phyloP scores from a whole-genome alignment of 2,888 invertebrate genomes.

The Euplexia lucipara region DNA sequence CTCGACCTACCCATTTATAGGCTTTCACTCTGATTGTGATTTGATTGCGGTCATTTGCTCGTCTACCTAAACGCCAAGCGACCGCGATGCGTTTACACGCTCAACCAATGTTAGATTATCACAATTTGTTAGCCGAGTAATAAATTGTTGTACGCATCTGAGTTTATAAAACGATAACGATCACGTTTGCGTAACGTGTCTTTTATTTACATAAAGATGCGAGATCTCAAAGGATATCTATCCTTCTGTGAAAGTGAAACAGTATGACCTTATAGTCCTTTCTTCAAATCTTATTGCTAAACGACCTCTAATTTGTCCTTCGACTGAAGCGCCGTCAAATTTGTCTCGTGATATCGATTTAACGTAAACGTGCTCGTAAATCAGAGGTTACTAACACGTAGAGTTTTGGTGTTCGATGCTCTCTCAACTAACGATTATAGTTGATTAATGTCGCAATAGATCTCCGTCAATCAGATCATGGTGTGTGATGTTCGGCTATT shows the following conservation, averaged over 20 bases:
- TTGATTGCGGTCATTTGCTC: constrained; percentile 87
- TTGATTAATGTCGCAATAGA: constrained; percentile 78
- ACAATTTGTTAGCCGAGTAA: constrained; percentile 76
- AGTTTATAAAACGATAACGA: constrained; percentile 56
- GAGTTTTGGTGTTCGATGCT: constrained; percentile 50
- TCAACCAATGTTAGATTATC: constrained; percentile 75
- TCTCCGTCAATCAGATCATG: constrained; percentile 73
- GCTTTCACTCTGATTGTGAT: constrained; percentile 88
- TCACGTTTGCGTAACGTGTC: constrained; percentile 38
- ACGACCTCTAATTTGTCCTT: constrained; percentile 59
- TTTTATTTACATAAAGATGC: constrained; percentile 46
- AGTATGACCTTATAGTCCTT: constrained; percentile 41
- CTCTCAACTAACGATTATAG: constrained; percentile 67
- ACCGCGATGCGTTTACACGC: constrained; percentile 77
- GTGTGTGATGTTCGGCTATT: constrained; percentile 72
- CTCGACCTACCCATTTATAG: constrained; percentile 75
- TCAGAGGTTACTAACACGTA: constrained; percentile 54
- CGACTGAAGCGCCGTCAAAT: constrained; percentile 58
- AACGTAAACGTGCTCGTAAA: constrained; percentile 60
- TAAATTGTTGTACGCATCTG: constrained; percentile 73
- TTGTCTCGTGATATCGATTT: constrained; percentile 61
- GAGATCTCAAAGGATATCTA: constrained; percentile 45
- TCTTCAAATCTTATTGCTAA: constrained; percentile 54
- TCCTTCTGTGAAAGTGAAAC: constrained; percentile 52
- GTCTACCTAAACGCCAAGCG: constrained; percentile 78